phyloP scores from a whole-genome alignment of 2,888 invertebrate genomes.

The Hydrotaea cyrtoneurina region DNA sequence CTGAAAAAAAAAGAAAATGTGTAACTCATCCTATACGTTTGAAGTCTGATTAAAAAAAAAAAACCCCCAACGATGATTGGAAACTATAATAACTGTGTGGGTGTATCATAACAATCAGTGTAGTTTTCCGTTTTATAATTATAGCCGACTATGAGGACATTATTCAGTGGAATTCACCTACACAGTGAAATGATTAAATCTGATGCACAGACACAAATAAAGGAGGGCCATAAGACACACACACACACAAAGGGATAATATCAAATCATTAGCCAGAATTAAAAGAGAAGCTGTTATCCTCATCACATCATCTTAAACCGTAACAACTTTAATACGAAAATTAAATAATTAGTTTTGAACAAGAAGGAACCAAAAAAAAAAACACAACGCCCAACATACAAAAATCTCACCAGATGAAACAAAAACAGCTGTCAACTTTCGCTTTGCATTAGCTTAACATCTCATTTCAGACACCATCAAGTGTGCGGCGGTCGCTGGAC shows the following conservation, averaged over 20 bases:
- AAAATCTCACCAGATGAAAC: neutral
- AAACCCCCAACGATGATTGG: slow-evolving; percentile 11
- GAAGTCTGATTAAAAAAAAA: slow-evolving; percentile 22
- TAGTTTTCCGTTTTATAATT: neutral
- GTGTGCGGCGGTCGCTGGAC: neutral
- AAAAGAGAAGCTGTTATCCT: neutral
- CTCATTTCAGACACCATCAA: slow-evolving; percentile 30
- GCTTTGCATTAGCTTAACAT: slow-evolving; percentile 56
- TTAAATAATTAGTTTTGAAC: slow-evolving; percentile 8
- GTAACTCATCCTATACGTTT: neutral
- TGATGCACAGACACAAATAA: neutral
- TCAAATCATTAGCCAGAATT: neutral
- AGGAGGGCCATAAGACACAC: neutral
- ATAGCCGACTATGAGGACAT: neutral
- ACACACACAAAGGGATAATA: neutral
- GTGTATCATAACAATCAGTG: neutral
- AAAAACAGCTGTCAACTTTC: slow-evolving; percentile 64
- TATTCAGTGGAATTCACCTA: neutral
- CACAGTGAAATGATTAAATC: neutral
- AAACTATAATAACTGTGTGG: slow-evolving; percentile 10
- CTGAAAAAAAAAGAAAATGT: neutral
- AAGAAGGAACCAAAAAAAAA: neutral
- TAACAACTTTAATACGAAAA: slow-evolving; percentile 17
- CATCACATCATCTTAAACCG: neutral
- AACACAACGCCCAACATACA: neutral